Evolutionary conservation across 2,888 invertebrate genomes (phyloP).

Genomic region (Carpatolechia fugitivella): DNA sequence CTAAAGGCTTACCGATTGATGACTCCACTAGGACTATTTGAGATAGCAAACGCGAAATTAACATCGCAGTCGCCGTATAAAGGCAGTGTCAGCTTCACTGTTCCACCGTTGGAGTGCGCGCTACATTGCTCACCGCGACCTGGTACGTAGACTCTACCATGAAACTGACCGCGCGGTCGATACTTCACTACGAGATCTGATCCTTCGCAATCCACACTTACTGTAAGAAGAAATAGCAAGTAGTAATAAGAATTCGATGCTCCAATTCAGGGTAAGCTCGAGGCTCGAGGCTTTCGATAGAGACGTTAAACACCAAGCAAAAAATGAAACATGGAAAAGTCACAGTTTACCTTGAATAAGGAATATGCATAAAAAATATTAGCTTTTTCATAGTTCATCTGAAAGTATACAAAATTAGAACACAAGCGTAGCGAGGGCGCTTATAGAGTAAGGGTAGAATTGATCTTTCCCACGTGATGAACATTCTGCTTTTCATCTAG

Average conservation of each 20-base stretch:
- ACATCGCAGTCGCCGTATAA: conserved; percentile 80
- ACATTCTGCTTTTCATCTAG: too few relatives aligned
- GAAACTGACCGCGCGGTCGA: conserved; percentile 80
- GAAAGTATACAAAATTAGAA: too few relatives aligned
- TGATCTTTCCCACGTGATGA: too few relatives aligned
- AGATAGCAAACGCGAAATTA: conserved; percentile 74
- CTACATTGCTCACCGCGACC: conserved; percentile 87
- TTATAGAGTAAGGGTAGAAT: too few relatives aligned
- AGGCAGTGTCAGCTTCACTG: conserved; percentile 80
- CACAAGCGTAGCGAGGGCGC: too few relatives aligned
- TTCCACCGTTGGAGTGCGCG: conserved; percentile 61
- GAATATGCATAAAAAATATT: too few relatives aligned
- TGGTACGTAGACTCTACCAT: conserved; percentile 89
- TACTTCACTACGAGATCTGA: conserved; percentile 84
- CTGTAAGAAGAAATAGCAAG: conserved; percentile 62
- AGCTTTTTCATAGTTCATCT: too few relatives aligned
- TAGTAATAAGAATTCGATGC: not conserved
- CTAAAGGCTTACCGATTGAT: conserved; percentile 64
- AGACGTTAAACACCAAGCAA: too few relatives aligned
- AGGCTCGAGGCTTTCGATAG: too few relatives aligned
- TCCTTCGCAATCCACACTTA: conserved; percentile 88
- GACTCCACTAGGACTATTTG: conserved; percentile 60
- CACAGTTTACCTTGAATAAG: too few relatives aligned
- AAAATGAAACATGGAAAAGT: too few relatives aligned
- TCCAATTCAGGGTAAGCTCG: too few relatives aligned